A percentile compares a stretch with the other conserved stretches of the same genome.
phyloP scores from a whole-genome alignment of 2,888 invertebrate species.

The Aphidoletes aphidimyza region DNA sequence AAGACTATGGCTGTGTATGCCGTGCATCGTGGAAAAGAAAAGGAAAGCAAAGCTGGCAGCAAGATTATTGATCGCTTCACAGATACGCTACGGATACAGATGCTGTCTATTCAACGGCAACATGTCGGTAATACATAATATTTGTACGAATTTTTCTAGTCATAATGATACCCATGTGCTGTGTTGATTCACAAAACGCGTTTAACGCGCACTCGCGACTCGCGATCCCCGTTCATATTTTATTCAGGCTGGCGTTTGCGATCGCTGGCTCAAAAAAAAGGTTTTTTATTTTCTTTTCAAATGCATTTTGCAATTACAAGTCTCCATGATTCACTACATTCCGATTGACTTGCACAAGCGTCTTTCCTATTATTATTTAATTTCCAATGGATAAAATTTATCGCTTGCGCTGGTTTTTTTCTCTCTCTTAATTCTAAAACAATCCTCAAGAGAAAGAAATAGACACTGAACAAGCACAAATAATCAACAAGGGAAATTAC shows the following conservation, averaged over 20 bases:
- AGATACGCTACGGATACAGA: constrained; percentile 49
- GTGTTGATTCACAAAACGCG: neutral
- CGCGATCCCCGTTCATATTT: neutral
- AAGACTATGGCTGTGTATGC: neutral
- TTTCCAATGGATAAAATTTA: constrained; percentile 26
- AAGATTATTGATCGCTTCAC: constrained; percentile 30
- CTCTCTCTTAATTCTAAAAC: neutral
- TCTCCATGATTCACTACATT: neutral
- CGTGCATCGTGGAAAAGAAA: neutral
- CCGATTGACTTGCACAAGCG: constrained; percentile 5
- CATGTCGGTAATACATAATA: constrained; percentile 48
- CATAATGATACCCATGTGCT: constrained; percentile 35
- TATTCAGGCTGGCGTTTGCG: neutral
- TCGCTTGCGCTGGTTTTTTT: neutral
- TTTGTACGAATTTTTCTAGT: constrained; percentile 28
- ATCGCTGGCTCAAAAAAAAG: neutral
- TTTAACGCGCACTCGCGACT: too few species aligned
- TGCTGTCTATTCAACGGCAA: constrained; percentile 30
- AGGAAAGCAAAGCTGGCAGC: neutral
- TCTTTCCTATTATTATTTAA: constrained; percentile 44
- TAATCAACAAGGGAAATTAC: neutral
- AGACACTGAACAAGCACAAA: neutral
- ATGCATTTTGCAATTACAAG: constrained; percentile 34
- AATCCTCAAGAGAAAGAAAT: neutral
- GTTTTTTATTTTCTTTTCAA: neutral